Conservation (phyloP, 2,888 invertebrate genomes). For the Pandemis cinnamomeana region DNA sequence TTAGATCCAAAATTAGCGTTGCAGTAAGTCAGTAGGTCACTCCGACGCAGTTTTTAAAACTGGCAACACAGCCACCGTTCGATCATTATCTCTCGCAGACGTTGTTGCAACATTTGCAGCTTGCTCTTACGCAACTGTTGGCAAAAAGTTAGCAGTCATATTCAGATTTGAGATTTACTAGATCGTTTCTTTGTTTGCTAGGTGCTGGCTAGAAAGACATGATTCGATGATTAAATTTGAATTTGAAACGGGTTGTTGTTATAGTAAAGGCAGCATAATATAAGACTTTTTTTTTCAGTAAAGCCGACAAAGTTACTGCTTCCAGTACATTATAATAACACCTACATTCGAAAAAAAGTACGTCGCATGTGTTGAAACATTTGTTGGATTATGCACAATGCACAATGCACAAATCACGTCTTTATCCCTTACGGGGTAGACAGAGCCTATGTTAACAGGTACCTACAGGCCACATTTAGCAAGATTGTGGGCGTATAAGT, state of each 20-base stretch:
- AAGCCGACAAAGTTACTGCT: too few species aligned
- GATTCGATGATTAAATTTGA: constrained; percentile 7
- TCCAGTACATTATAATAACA: too few species aligned
- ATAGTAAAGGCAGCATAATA: background rate
- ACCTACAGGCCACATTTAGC: too few species aligned
- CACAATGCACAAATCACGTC: too few species aligned
- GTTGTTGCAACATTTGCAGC: constrained; percentile 67
- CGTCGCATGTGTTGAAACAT: too few species aligned
- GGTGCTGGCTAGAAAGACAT: constrained; percentile 7
- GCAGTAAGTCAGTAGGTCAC: constrained; percentile 62
- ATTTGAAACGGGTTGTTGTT: background rate
- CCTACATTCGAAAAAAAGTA: too few species aligned
- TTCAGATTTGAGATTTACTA: constrained; percentile 45
- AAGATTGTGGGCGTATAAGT: too few species aligned
- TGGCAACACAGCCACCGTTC: constrained; percentile 48
- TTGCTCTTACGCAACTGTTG: constrained; percentile 65
- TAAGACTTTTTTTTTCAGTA: background rate
- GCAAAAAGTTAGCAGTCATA: constrained; percentile 61
- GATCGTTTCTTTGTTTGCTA: constrained; percentile 21
- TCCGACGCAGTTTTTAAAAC: constrained; percentile 40
- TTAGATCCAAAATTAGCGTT: constrained; percentile 60
- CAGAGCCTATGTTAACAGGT: too few species aligned
- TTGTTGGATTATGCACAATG: too few species aligned
- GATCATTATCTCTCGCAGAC: constrained; percentile 60
- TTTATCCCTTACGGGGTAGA: too few species aligned